Evolutionary conservation across 2,797 vertebrate species (phyloP).

Genomic region (Decapterus maruadsi): DNA sequence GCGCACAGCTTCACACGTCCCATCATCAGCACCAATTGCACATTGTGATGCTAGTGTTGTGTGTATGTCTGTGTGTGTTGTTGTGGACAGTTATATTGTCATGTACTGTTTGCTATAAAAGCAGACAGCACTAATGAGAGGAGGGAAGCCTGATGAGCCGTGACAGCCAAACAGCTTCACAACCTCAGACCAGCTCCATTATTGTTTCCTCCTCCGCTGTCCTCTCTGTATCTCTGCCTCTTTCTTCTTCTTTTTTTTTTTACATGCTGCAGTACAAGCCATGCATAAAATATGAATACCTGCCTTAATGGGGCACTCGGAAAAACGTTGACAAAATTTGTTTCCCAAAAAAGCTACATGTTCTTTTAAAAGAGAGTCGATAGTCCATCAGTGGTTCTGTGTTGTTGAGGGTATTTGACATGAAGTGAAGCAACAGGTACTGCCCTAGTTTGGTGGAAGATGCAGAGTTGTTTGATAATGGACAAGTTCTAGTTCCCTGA

Average conservation of each 20-base stretch:
- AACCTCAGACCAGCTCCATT: conserved; percentile 22
- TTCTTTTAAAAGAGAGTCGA: conserved; percentile 28
- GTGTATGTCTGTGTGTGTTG: background rate
- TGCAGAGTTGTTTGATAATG: background rate
- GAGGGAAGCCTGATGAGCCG: background rate
- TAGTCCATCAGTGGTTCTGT: background rate
- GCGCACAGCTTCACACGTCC: conserved; percentile 18
- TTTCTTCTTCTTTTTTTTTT: too few relatives aligned
- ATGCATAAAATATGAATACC: conserved; percentile 36
- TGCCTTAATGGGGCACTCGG: conserved; percentile 7
- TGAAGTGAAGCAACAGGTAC: background rate
- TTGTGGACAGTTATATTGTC: background rate
- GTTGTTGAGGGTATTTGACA: conserved; percentile 1
- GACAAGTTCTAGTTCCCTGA: background rate
- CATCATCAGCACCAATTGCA: background rate
- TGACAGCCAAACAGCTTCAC: conserved; percentile 23
- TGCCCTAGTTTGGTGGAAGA: background rate
- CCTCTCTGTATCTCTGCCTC: background rate
- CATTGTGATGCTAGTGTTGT: background rate
- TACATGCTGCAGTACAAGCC: background rate
- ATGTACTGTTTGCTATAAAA: conserved; percentile 14
- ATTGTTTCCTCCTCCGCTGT: background rate
- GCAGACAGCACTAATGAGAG: background rate
- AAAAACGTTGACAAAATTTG: background rate
- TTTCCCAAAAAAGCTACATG: conserved; percentile 3